Evolutionary conservation across 1,140 invertebrate genomes (phyloP).

Genomic region (Meloidogyne hapla): DNA sequence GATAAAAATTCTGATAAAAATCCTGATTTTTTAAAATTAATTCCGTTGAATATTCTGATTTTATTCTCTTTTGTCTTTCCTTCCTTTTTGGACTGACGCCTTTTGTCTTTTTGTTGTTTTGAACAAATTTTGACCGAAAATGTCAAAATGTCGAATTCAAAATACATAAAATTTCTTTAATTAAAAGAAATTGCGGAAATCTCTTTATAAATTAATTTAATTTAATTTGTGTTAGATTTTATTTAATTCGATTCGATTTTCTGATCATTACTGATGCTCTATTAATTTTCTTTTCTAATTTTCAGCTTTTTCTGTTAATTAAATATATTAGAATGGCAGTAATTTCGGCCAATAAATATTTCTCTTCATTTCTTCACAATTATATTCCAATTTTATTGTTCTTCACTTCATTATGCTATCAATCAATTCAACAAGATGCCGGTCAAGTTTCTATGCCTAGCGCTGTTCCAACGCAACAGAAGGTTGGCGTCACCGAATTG

Average conservation of each 20-base stretch:
- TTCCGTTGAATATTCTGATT: not conserved
- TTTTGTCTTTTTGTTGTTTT: too few relatives aligned
- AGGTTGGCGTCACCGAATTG: slow-evolving; percentile 32
- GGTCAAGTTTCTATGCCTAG: not conserved
- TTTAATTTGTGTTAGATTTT: not conserved
- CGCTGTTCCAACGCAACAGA: not conserved
- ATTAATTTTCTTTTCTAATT: not conserved
- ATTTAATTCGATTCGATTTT: not conserved
- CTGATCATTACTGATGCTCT: not conserved
- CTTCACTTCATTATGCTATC: not conserved
- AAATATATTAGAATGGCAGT: not conserved
- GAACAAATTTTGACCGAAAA: too few relatives aligned
- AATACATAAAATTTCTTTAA: too few relatives aligned
- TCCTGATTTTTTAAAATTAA: not conserved
- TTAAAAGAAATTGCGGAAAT: too few relatives aligned
- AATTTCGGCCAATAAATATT: not conserved
- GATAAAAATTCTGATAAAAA: not conserved
- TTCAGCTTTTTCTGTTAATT: not conserved
- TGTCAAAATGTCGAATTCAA: too few relatives aligned
- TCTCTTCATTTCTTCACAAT: not conserved
- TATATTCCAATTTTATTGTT: too few relatives aligned
- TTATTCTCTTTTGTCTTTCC: too few relatives aligned
- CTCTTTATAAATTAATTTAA: too few relatives aligned
- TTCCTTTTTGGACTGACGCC: too few relatives aligned
- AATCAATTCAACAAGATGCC: not conserved